A percentile compares a stretch with the other conserved stretches of the same genome.
Evolutionary conservation across 2,113 vertebrate genomes (phyloP).

Genomic region (Naja naja): DNA sequence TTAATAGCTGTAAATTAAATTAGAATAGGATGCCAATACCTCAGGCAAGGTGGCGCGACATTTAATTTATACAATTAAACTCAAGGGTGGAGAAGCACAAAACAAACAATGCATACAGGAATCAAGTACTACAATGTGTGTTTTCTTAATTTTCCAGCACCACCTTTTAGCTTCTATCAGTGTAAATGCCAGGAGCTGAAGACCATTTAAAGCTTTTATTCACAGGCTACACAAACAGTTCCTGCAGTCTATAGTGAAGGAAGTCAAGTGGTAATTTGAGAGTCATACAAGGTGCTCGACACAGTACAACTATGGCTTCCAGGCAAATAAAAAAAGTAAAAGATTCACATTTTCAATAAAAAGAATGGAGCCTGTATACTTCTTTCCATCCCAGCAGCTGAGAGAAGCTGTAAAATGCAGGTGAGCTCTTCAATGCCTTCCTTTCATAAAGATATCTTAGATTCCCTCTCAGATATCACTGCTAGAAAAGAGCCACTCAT

Average conservation of each 20-base stretch:
- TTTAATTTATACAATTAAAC: conserved; percentile 60
- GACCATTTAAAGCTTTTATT: background rate
- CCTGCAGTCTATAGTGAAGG: background rate
- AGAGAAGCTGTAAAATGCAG: background rate
- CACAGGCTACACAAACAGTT: background rate
- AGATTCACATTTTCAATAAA: background rate
- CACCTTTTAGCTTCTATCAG: background rate
- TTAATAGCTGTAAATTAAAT: conserved; percentile 63
- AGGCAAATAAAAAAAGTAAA: background rate
- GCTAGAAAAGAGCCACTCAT: background rate
- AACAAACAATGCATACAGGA: conserved; percentile 50
- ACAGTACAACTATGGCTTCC: background rate
- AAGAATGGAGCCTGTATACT: background rate
- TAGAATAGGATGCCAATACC: conserved; percentile 60
- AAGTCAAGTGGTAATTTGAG: background rate
- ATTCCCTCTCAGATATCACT: background rate
- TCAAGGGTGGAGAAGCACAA: conserved; percentile 45
- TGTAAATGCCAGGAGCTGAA: conserved; percentile 27
- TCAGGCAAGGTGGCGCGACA: conserved; percentile 59
- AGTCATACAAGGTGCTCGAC: background rate
- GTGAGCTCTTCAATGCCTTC: background rate
- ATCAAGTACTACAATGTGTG: conserved; percentile 36
- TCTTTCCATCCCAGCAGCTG: background rate
- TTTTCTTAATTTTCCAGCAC: conserved; percentile 49
- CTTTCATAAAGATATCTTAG: background rate